These are phyloP conservation scores for Bembecia ichneumoniformis DNA, from an alignment of 2,888 invertebrate species.

Conservation along the genomic window DNA sequence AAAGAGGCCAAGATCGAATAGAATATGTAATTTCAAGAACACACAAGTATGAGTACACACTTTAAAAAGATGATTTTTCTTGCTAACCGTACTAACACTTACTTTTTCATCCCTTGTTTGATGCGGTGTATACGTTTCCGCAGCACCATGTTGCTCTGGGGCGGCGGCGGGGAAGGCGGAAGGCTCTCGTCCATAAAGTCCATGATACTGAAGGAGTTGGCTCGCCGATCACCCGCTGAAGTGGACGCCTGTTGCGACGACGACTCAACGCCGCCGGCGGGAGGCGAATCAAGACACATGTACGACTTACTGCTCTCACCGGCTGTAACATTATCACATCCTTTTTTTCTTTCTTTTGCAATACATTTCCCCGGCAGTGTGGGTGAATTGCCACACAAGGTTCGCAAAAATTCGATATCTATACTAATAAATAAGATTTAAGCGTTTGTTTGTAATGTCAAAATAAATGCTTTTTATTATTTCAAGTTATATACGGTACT, in stretches of 20 bases:
- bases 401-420: no score
- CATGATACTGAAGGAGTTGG: conserved; percentile 33
- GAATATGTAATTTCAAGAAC: no score
- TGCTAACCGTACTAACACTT: conserved; percentile 18
- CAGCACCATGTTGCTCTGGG: conserved; percentile 88
- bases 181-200: conserved; percentile 61
- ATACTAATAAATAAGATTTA: no score
- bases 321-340: conserved; percentile 33
- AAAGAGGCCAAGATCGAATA: no score
- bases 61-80: no score
- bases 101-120: conserved; percentile 90
- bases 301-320: conserved; percentile 72
- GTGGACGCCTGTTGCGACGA: conserved; percentile 63
- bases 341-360: no score
- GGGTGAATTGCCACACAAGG: no score
- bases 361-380: no score
- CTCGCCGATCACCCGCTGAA: conserved; percentile 60
- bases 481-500: no score
- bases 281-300: conserved; percentile 72
- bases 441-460: no score
- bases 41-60: no score
- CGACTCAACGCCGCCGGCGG: conserved; percentile 67
- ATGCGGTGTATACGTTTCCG: conserved; percentile 89
- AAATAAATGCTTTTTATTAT: no score
- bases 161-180: conserved; percentile 75